Percentiles rank a stretch among this genome's conserved stretches.
These are phyloP conservation scores for Fragum fragum DNA, from an alignment of 2,888 invertebrate species.

Conservation along the genomic window DNA sequence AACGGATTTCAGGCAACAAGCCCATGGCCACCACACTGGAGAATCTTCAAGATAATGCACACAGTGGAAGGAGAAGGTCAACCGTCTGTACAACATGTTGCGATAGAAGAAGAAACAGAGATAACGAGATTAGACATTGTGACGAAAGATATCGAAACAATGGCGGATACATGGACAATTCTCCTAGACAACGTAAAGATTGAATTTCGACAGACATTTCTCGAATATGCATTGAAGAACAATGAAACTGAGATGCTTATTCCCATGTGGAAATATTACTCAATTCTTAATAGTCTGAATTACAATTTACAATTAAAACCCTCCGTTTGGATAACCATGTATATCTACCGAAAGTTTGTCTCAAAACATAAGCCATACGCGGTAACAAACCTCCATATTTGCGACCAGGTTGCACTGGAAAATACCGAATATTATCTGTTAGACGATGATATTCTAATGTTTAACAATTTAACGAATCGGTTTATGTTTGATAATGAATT, in stretches of 20 bases:
- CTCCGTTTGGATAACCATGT: too few species aligned
- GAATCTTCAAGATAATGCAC: background rate
- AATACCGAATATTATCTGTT: background rate
- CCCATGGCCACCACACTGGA: background rate
- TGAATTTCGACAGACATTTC: background rate
- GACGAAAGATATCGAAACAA: background rate
- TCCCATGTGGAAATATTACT: background rate
- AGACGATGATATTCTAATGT: background rate
- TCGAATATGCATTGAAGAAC: background rate
- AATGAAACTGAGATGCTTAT: background rate
- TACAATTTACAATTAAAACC: too few species aligned
- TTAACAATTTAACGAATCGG: background rate
- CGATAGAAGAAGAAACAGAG: background rate
- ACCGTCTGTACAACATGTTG: background rate
- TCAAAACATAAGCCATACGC: too few species aligned
- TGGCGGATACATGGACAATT: background rate
- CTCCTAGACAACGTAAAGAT: background rate
- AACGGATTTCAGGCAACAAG: background rate
- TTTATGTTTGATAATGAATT: background rate
- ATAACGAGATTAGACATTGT: background rate
- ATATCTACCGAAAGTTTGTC: too few species aligned
- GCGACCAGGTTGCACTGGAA: background rate
- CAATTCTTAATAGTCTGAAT: too few species aligned
- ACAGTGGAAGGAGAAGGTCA: background rate
- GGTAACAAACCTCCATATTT: background rate